Evolutionary conservation across 2,888 invertebrate species (phyloP).

Genomic region (Ochlodes sylvanus): DNA sequence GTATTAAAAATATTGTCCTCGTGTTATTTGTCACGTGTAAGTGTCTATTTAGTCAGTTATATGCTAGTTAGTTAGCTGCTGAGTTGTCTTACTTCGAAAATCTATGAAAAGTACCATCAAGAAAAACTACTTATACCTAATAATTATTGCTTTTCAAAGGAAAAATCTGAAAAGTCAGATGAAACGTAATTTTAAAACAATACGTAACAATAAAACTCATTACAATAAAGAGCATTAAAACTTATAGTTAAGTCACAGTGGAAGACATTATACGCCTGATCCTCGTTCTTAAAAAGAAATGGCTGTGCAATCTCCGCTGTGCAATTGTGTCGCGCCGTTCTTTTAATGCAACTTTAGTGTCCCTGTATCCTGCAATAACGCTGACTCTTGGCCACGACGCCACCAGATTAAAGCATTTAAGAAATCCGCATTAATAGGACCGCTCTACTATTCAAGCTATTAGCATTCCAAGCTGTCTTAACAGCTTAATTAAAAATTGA

Average conservation of each 20-base stretch:
- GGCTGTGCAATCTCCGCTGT: slow-evolving; percentile 29
- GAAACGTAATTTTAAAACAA: too few species aligned
- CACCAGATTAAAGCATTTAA: slow-evolving; percentile 52
- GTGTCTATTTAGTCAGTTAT: too few species aligned
- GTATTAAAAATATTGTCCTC: too few species aligned
- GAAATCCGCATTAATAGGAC: slow-evolving; percentile 33
- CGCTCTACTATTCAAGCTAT: slow-evolving; percentile 15
- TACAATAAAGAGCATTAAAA: slow-evolving; percentile 17
- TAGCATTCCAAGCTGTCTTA: slow-evolving; percentile 29
- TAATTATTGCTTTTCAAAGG: too few species aligned
- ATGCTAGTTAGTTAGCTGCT: too few species aligned
- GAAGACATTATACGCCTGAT: slow-evolving; percentile 31
- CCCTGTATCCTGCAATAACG: slow-evolving; percentile 61
- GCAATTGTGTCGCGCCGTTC: slow-evolving; percentile 33
- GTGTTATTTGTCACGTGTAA: too few species aligned
- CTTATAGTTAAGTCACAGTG: slow-evolving; percentile 19
- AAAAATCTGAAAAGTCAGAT: too few species aligned
- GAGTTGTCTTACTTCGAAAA: too few species aligned
- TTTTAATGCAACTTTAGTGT: slow-evolving; percentile 34
- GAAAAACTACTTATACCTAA: too few species aligned
- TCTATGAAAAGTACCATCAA: too few species aligned
- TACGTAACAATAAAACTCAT: too few species aligned
- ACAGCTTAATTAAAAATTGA: slow-evolving; percentile 2
- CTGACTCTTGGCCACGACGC: slow-evolving; percentile 58
- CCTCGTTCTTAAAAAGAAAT: slow-evolving; percentile 35